Evolutionary conservation across 92 coral and sea anemone species (phyloP), one percentile per base, ranked within the genome.

Genomic region (Epizoanthus rinbou): DNA sequence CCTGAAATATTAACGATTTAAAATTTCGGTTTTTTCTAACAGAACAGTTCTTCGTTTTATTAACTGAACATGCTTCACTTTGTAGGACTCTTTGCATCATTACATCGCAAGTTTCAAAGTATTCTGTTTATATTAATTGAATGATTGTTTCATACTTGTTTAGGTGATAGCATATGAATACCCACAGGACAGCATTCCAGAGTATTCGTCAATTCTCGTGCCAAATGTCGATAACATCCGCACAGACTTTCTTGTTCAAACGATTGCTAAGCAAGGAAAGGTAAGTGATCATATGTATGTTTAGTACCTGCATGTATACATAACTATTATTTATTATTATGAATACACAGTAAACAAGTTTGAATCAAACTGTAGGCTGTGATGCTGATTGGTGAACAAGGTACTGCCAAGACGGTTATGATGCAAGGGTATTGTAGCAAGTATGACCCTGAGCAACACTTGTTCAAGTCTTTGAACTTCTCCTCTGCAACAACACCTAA

Each of bases 331-430:
- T 67, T 62, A 62, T 28, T 5, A 9, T 50, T 50, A 11, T 50
- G 54, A 11, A 50, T 50, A 50, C 6, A 37, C 43, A 37, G 43
- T 50, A 50, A 50, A 50, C 54, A 50, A 1, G 54, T 50, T 50
- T 50, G 13, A 50, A 35, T 31, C 66, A 10, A 28, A 5, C 33
- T 31, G 13, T 70, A 97, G 99, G 99, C 99, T 60, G 98, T 97
- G 70, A 53, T 97, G 80, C 82, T 97, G 88, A 97, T 97, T 63
- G 99, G 99, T 74, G 99, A 97, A 54, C 99, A 97, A 89, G 99
- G 99, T 68, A 93, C 99, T 25, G 99, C 99, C 0, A 97, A 97
- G 98, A 97, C 98, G 18, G 99, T 97, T 73, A 97, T 97, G 99
- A 95, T 93, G 84, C 93, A 97, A 66, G 99, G 99, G 10, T 92